Evolutionary conservation across 2,797 vertebrate species (phyloP).

Genomic region (Pteronotus mesoamericanus): DNA sequence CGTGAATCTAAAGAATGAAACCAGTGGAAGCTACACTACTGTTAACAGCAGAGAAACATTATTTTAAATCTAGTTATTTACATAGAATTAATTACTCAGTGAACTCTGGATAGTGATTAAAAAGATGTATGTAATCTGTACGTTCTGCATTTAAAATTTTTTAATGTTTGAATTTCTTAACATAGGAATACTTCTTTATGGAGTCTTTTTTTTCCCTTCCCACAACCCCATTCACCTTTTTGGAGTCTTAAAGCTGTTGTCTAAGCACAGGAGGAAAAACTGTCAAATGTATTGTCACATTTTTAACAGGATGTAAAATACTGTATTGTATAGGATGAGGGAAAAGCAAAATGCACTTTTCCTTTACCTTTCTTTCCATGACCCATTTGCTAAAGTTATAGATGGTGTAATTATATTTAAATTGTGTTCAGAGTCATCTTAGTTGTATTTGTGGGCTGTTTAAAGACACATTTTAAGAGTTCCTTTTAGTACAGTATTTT

Average conservation of each 20-base stretch:
- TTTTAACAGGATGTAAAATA: conserved; percentile 3
- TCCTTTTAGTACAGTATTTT: not conserved
- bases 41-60: not conserved
- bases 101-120: not conserved
- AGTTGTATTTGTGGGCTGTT: not conserved
- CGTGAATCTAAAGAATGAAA: not conserved
- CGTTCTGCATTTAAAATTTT: not conserved
- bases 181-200: not conserved
- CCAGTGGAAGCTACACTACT: not conserved
- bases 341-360: not conserved
- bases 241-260: not conserved
- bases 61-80: not conserved
- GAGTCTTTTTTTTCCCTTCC: not conserved
- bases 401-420: not conserved
- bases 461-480: not conserved
- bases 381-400: not conserved
- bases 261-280: not conserved
- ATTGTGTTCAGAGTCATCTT: not conserved
- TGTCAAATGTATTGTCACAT: not conserved
- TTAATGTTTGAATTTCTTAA: conserved; percentile 21
- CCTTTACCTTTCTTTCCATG: not conserved
- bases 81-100: not conserved
- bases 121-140: not conserved
- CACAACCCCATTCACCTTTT: not conserved
- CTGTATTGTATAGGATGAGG: not conserved